Percentiles rank a stretch among this genome's conserved stretches.
Evolutionary conservation across 2,888 invertebrate species (phyloP).

Genomic region (Drosophila rubida): DNA sequence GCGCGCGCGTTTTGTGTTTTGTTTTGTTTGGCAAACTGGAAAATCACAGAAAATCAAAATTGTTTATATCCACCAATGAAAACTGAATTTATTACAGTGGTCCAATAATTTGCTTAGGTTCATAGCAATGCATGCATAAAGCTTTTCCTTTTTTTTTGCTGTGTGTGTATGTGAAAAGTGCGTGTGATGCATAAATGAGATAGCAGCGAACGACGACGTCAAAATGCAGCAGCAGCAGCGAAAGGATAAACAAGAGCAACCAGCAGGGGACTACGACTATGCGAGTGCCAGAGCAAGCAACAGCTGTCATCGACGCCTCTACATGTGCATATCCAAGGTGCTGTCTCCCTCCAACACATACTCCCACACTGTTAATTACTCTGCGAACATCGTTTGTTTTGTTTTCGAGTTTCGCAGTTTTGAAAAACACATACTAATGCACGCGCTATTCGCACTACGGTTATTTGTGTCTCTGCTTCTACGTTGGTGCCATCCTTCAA

Average conservation of each 20-base stretch:
- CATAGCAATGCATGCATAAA: constrained; percentile 11
- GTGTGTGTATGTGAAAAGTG: constrained; percentile 17
- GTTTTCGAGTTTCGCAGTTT: constrained; percentile 3
- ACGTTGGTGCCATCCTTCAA: not conserved
- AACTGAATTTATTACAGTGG: constrained; percentile 24
- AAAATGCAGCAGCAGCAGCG: constrained; percentile 40
- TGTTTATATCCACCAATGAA: not conserved
- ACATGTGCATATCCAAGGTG: constrained; percentile 79
- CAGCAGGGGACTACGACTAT: constrained; percentile 34
- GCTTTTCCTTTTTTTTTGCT: constrained; percentile 16
- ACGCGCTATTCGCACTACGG: constrained; percentile 4
- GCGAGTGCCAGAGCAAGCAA: constrained; percentile 50
- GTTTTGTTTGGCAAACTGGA: constrained; percentile 7
- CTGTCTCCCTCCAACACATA: constrained; percentile 2
- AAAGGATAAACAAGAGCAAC: constrained; percentile 40
- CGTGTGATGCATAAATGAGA: constrained; percentile 23
- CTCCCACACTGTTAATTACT: not conserved
- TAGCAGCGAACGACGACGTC: not conserved
- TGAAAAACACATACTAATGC: not conserved
- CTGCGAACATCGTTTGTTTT: not conserved
- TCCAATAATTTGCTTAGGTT: constrained; percentile 25
- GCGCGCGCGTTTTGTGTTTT: constrained; percentile 17
- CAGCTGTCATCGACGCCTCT: constrained; percentile 77
- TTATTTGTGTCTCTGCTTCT: not conserved
- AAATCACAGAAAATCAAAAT: constrained; percentile 18